These are phyloP conservation scores for Atta texana DNA, from an alignment of 1,140 invertebrate genomes.

Conservation along the genomic window DNA sequence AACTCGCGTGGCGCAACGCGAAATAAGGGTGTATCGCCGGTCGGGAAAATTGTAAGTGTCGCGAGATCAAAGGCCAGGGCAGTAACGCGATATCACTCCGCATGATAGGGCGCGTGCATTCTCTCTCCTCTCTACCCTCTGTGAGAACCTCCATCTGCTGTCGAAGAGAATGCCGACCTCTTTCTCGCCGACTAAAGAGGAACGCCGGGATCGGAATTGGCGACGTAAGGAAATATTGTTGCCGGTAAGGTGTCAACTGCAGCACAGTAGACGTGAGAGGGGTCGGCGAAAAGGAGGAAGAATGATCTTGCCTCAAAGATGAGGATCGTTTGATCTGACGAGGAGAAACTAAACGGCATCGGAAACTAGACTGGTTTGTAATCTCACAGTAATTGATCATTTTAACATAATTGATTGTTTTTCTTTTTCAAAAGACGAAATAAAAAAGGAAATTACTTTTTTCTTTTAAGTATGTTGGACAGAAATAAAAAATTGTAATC, in stretches of 20 bases:
- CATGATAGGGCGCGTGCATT: conserved; percentile 66
- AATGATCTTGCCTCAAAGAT: conserved; percentile 57
- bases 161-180: conserved; percentile 29
- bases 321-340: conserved; percentile 20
- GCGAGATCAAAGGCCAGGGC: conserved; percentile 85
- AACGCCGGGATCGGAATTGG: conserved; percentile 6
- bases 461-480: background rate
- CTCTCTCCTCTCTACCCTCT: conserved; percentile 15
- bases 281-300: background rate
- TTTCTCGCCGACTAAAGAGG: conserved; percentile 29
- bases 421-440: background rate
- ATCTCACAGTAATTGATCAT: background rate
- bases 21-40: conserved; percentile 86
- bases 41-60: conserved; percentile 87
- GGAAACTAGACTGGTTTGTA: conserved; percentile 24
- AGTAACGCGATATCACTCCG: conserved; percentile 86
- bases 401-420: background rate
- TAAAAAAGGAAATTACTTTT: background rate
- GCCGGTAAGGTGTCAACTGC: conserved; percentile 72
- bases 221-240: conserved; percentile 71
- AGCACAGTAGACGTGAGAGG: conserved; percentile 35
- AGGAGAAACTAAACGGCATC: background rate
- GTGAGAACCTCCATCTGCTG: conserved; percentile 6
- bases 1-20: conserved; percentile 83
- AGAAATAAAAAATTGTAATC: background rate